phyloP scores from a whole-genome alignment of 2,888 invertebrate genomes.

The Andrena minutula region DNA sequence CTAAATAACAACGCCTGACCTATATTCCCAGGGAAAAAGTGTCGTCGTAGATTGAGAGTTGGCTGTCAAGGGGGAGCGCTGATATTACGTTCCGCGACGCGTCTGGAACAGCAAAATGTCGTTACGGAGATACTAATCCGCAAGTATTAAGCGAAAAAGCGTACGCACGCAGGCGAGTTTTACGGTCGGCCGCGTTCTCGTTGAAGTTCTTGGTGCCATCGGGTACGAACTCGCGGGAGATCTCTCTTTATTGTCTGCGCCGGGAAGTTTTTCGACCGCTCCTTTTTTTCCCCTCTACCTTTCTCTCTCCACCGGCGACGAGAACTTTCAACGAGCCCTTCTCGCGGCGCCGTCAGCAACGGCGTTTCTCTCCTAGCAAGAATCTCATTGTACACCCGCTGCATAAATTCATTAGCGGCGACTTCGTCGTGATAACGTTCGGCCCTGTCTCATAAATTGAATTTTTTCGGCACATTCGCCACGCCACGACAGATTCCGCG shows the following conservation, averaged over 20 bases:
- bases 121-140: constrained; percentile 34
- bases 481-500: constrained; percentile 1
- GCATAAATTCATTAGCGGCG: constrained; percentile 58
- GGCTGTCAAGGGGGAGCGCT: neutral
- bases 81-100: neutral
- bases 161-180: constrained; percentile 33
- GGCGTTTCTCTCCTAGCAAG: constrained; percentile 34
- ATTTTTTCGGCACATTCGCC: constrained; percentile 15
- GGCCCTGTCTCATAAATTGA: constrained; percentile 18
- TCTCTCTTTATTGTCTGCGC: constrained; percentile 34
- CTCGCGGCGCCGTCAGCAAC: constrained; percentile 26
- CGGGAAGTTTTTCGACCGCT: constrained; percentile 42
- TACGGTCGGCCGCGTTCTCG: constrained; percentile 18
- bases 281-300: neutral
- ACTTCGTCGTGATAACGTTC: constrained; percentile 16
- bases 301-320: constrained; percentile 17
- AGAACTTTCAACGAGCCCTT: constrained; percentile 53
- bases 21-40: too few relatives aligned
- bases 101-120: constrained; percentile 19
- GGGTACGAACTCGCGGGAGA: constrained; percentile 38
- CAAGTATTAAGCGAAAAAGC: constrained; percentile 40
- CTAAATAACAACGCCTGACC: too few relatives aligned
- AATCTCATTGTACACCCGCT: constrained; percentile 42
- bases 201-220: constrained; percentile 32
- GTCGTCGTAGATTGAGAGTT: constrained; percentile 23